A percentile compares a stretch with the other conserved stretches of the same genome.
These are phyloP conservation scores for Drosophila affinis DNA, from an alignment of 2,888 invertebrate genomes.

Conservation along the genomic window DNA sequence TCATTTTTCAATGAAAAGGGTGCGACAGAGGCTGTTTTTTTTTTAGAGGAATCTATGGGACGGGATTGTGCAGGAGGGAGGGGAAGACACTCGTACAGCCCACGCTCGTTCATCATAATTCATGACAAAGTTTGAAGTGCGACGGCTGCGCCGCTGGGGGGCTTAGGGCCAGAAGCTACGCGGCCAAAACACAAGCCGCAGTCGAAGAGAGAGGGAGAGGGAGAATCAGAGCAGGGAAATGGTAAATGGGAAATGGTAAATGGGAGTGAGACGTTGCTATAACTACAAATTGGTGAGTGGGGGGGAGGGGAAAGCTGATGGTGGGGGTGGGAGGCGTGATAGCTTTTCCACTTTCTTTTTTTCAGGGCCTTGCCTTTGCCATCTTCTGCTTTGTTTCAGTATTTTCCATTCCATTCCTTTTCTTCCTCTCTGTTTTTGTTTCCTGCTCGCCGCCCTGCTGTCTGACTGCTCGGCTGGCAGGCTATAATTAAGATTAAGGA, in stretches of 20 bases:
- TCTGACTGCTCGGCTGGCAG: slow-evolving; percentile 62
- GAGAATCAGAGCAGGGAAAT: not conserved
- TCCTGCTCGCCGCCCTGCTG: slow-evolving; percentile 22
- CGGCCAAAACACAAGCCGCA: slow-evolving; percentile 44
- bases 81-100: slow-evolving; percentile 11
- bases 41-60: slow-evolving; percentile 17
- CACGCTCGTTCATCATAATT: slow-evolving; percentile 76
- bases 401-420: slow-evolving; percentile 2
- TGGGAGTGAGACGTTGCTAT: slow-evolving; percentile 51
- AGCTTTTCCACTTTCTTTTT: slow-evolving; percentile 41
- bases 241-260: slow-evolving; percentile 7
- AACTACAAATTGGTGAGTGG: slow-evolving; percentile 73
- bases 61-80: not conserved
- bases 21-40: slow-evolving; percentile 54
- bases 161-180: slow-evolving; percentile 31
- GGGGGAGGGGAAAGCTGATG: not conserved
- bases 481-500: slow-evolving; percentile 83
- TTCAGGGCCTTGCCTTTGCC: slow-evolving; percentile 13
- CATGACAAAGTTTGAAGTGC: slow-evolving; percentile 79
- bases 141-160: slow-evolving; percentile 63
- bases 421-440: slow-evolving; percentile 37
- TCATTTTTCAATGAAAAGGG: slow-evolving; percentile 68
- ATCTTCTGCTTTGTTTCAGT: slow-evolving; percentile 13
- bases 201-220: not conserved
- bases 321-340: slow-evolving; percentile 43